These are phyloP conservation scores for Sigmodon hispidus DNA, from an alignment of 2,113 vertebrate genomes.

Conservation along the genomic window DNA sequence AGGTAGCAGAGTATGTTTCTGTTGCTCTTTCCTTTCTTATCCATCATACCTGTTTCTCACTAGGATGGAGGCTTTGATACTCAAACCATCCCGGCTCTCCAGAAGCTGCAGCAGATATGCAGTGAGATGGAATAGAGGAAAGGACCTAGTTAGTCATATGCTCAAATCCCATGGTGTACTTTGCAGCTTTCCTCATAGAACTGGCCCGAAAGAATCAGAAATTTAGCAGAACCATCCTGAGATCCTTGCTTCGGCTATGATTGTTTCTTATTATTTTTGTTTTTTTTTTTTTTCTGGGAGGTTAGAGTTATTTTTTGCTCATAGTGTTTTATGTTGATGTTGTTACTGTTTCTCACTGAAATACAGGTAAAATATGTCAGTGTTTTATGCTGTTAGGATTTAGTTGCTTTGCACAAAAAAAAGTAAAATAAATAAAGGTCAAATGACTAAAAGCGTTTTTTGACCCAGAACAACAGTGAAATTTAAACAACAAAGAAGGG, in stretches of 20 bases:
- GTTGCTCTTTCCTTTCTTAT: neutral
- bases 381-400: neutral
- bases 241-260: neutral
- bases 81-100: neutral
- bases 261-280: neutral
- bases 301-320: neutral
- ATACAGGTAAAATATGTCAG: neutral
- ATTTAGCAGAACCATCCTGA: neutral
- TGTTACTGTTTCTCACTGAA: neutral
- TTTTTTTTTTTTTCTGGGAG: neutral
- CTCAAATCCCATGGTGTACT: neutral
- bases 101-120: neutral
- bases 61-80: neutral
- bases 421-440: neutral
- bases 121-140: neutral
- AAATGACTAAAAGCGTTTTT: slow-evolving; percentile 25
- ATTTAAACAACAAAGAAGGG: neutral
- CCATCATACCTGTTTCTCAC: neutral
- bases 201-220: neutral
- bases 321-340: neutral
- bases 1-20: neutral
- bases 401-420: neutral
- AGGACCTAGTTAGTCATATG: neutral
- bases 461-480: neutral
- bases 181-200: neutral